Evolutionary conservation across 2,113 vertebrate genomes (phyloP), one percentile per base, ranked within the genome.

Genomic region (Saguinus imperator): DNA sequence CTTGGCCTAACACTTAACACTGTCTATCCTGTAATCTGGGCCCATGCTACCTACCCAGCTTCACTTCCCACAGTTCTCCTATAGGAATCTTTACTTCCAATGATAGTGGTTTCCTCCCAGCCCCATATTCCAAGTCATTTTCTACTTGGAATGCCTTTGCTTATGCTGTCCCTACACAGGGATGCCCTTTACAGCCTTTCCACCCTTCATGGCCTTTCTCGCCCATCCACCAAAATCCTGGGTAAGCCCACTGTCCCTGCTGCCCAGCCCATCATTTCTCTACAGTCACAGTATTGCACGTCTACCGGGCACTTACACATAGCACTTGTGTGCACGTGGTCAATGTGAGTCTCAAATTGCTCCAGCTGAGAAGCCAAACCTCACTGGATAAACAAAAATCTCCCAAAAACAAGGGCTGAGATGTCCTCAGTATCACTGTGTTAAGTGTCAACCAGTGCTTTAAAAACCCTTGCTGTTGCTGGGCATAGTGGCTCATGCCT

Each of bases 371-470:
- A 68, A 89, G 43, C n/a, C 77, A 61, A 87, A 76, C 57, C 77
- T 68, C 32, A 75, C 25, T 70, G 25, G 25, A 85, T 87, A 95
- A 75, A 82, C 25, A 94, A 84, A 95, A 96, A 68, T 75, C 43
- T 70, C 75, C 76, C 29, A 14, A 0, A 58, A 45, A n/a, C 32
- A 68, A 80, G 70, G 25, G 27, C 16, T 64, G 43, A 17, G 73
- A 25, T 0, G 13, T 93, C 79, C 72, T 75, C 12, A 35, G 61
- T 2, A 40, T 87, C 37, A 50, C 40, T 73, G 35, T 45, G 40
- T 76, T 37, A 32, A 93, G 68, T 18, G 66, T 35, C 82, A 2
- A 8, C 27, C 72, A 58, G 68, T 40, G 37, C 45, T 73, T 83
- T 70, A 76, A 77, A 55, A 50, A 50, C 50, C 45, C 50, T 35